These are phyloP conservation scores for Anguilla pacifica DNA, from an alignment of 2,797 vertebrate species.

Conservation along the genomic window DNA sequence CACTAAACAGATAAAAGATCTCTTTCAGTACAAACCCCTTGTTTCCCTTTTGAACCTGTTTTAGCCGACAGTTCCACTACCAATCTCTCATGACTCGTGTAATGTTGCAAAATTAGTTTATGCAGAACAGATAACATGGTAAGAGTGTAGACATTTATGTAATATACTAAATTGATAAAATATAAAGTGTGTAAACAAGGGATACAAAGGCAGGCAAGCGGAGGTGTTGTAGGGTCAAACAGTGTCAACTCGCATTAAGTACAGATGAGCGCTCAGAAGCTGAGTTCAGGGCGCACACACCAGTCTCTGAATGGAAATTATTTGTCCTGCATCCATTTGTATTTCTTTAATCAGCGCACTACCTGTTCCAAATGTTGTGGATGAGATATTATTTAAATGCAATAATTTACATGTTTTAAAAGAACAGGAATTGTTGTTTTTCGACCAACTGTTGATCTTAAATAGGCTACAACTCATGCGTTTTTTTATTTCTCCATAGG, in stretches of 20 bases:
- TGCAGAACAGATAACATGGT: conserved; percentile 25
- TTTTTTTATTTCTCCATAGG: background rate
- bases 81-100: conserved; percentile 35
- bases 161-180: conserved; percentile 47
- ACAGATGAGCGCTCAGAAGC: conserved; percentile 69
- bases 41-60: conserved; percentile 30
- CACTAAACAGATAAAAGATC: conserved; percentile 64
- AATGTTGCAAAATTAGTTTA: conserved; percentile 3
- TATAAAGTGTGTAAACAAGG: conserved; percentile 55
- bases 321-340: conserved; percentile 50
- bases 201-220: conserved; percentile 62
- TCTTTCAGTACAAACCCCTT: conserved; percentile 35
- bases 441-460: background rate
- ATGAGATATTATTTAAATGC: conserved; percentile 52
- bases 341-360: conserved; percentile 67
- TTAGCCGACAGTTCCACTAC: conserved; percentile 3
- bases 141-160: background rate
- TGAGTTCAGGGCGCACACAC: conserved; percentile 60
- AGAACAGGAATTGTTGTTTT: background rate
- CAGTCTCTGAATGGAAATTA: conserved; percentile 39
- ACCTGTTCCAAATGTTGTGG: conserved; percentile 66
- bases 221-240: conserved; percentile 71
- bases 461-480: background rate
- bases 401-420: conserved; percentile 14
- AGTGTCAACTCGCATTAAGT: conserved; percentile 78